Evolutionary conservation across 2,888 invertebrate species (phyloP).

Genomic region (Idaea biselata): DNA sequence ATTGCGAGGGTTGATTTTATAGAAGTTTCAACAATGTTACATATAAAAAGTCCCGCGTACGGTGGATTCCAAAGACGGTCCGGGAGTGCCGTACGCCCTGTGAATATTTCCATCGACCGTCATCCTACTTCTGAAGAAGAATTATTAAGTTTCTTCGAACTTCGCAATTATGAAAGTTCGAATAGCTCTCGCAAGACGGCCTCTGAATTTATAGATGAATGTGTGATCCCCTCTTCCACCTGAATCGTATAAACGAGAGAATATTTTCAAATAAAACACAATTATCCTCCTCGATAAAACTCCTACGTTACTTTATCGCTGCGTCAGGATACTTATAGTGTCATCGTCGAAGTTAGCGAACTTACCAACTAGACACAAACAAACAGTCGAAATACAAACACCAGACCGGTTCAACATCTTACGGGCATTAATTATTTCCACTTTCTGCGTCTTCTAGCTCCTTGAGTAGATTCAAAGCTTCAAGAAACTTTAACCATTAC

Average conservation of each 20-base stretch:
- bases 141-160: constrained; percentile 79
- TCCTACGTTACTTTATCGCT: background rate
- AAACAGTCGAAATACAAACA: constrained; percentile 32
- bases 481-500: constrained; percentile 54
- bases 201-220: constrained; percentile 79
- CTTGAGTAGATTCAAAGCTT: constrained; percentile 45
- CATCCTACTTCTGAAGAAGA: constrained; percentile 79
- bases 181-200: constrained; percentile 78
- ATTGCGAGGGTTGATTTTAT: constrained; percentile 44
- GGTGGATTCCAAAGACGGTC: constrained; percentile 63
- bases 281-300: constrained; percentile 22
- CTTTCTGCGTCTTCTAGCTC: constrained; percentile 37
- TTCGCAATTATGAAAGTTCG: constrained; percentile 81
- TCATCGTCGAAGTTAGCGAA: constrained; percentile 28
- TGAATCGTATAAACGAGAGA: constrained; percentile 44
- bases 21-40: constrained; percentile 54
- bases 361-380: constrained; percentile 31
- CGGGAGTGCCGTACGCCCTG: constrained; percentile 61
- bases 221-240: constrained; percentile 58
- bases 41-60: constrained; percentile 57
- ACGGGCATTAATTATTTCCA: constrained; percentile 34
- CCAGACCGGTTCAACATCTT: constrained; percentile 32
- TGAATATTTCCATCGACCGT: constrained; percentile 77
- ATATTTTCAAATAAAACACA: constrained; percentile 42
- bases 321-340: constrained; percentile 10